A percentile compares a stretch with the other conserved stretches of the same genome.
Conservation (phyloP, 1,140 invertebrate species). For the Drosophila rhopaloa region DNA sequence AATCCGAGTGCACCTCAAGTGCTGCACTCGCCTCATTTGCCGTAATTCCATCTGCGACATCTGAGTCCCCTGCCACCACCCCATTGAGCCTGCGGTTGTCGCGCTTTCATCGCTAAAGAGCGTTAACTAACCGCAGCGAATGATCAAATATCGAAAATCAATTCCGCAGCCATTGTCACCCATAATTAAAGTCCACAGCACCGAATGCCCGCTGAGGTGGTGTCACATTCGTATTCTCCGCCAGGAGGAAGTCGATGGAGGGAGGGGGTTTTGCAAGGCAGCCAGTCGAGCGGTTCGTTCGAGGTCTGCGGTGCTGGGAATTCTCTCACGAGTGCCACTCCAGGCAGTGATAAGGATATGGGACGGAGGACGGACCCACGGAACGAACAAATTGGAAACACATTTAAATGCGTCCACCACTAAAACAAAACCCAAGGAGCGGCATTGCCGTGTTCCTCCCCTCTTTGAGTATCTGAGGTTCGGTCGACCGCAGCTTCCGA, state of each 20-base stretch:
- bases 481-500: conserved; percentile 79
- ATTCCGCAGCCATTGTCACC: conserved; percentile 75
- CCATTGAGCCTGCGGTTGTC: conserved; percentile 41
- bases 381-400: conserved; percentile 77
- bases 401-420: conserved; percentile 69
- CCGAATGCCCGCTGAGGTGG: conserved; percentile 73
- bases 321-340: conserved; percentile 82
- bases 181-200: conserved; percentile 75
- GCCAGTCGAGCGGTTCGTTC: conserved; percentile 56
- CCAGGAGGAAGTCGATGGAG: conserved; percentile 51
- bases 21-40: conserved; percentile 38
- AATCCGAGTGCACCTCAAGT: conserved; percentile 56
- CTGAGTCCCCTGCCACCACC: conserved; percentile 20
- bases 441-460: conserved; percentile 6
- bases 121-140: conserved; percentile 82
- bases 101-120: conserved; percentile 64
- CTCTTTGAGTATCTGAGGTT: conserved; percentile 16
- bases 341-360: conserved; percentile 71
- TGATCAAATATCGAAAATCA: conserved; percentile 83
- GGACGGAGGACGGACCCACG: conserved; percentile 6
- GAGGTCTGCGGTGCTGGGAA: conserved; percentile 63
- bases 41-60: conserved; percentile 68
- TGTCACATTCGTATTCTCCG: conserved; percentile 59
- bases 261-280: background rate
- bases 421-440: conserved; percentile 62